These are phyloP conservation scores for Cheilosia urbana DNA, from an alignment of 2,888 invertebrate species.

Conservation along the genomic window DNA sequence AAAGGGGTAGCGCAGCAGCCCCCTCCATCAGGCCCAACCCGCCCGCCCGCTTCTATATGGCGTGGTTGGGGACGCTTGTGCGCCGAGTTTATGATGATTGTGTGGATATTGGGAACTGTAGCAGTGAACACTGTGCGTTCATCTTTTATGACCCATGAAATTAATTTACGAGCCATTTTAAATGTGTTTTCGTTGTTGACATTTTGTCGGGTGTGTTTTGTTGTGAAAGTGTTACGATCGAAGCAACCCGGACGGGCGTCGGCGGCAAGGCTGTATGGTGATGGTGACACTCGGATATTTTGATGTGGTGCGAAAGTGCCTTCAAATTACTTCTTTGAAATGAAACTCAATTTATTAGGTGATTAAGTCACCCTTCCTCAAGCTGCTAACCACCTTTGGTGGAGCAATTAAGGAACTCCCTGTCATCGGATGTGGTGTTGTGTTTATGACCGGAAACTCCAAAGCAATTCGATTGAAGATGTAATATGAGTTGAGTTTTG, in stretches of 20 bases:
- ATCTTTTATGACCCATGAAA: slow-evolving; percentile 82
- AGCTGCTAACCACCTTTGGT: slow-evolving; percentile 36
- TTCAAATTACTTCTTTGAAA: slow-evolving; percentile 65
- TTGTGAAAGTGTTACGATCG: slow-evolving; percentile 57
- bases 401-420: slow-evolving; percentile 69
- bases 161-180: slow-evolving; percentile 81
- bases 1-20: not conserved
- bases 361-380: slow-evolving; percentile 53
- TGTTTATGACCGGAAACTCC: slow-evolving; percentile 64
- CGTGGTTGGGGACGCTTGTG: slow-evolving; percentile 15
- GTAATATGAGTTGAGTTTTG: slow-evolving; percentile 33
- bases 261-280: not conserved
- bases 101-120: slow-evolving; percentile 31
- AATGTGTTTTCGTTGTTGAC: slow-evolving; percentile 70
- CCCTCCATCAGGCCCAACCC: no score
- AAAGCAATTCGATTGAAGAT: slow-evolving; percentile 18
- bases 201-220: slow-evolving; percentile 57
- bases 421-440: slow-evolving; percentile 59
- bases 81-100: slow-evolving; percentile 42
- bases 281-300: slow-evolving; percentile 53
- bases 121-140: slow-evolving; percentile 33
- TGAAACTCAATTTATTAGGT: slow-evolving; percentile 63
- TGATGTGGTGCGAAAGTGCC: slow-evolving; percentile 72
- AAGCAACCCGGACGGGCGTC: not conserved
- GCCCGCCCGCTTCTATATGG: not conserved